Percentiles rank a stretch among this genome's conserved stretches.
Evolutionary conservation across 2,888 invertebrate genomes (phyloP).

Genomic region (Trissonchulus sp.): DNA sequence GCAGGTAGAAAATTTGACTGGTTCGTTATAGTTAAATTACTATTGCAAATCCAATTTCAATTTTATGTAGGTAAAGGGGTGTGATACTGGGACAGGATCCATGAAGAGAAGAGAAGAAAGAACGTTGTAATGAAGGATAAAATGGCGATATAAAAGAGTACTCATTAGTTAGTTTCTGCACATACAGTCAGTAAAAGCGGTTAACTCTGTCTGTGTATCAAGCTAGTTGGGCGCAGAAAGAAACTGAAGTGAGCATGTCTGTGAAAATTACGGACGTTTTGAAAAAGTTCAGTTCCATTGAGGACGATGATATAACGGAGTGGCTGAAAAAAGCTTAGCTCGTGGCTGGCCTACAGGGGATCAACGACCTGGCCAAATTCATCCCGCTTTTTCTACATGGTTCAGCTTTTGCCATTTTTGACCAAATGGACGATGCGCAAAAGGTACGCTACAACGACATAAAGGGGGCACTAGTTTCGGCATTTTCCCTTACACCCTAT

Average conservation of each 20-base stretch:
- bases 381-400: conserved; percentile 15
- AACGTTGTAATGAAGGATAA: too few relatives aligned
- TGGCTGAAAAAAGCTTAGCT: conserved; percentile 12
- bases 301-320: conserved; percentile 18
- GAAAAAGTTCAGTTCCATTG: not conserved
- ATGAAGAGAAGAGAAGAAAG: too few relatives aligned
- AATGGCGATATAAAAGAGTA: too few relatives aligned
- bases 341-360: conserved; percentile 10
- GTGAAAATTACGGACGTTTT: conserved; percentile 19
- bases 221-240: too few relatives aligned
- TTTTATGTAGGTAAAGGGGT: too few relatives aligned
- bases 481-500: conserved; percentile 5
- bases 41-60: too few relatives aligned
- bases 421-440: conserved; percentile 8
- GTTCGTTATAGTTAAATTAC: too few relatives aligned
- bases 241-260: not conserved
- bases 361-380: conserved; percentile 17
- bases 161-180: not conserved
- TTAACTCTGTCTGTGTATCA: too few relatives aligned
- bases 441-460: conserved; percentile 1
- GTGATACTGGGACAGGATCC: too few relatives aligned
- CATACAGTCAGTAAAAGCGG: not conserved
- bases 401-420: conserved; percentile 8
- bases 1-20: too few relatives aligned
- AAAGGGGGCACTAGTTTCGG: conserved; percentile 6